Evolutionary conservation across 2,888 invertebrate genomes (phyloP), one percentile per base, ranked within the genome.

Genomic region (Lomographa bimaculata): DNA sequence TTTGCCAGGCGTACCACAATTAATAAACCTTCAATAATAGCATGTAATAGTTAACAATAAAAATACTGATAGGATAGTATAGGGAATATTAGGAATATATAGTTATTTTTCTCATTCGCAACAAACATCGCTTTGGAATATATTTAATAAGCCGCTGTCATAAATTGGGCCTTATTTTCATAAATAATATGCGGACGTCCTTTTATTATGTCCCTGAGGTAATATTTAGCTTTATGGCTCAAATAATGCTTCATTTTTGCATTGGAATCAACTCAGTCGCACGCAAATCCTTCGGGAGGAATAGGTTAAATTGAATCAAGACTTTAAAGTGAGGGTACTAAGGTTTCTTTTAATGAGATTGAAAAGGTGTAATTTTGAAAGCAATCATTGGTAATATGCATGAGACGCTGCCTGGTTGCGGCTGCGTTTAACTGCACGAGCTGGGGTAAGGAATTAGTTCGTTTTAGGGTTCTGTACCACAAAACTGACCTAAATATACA

Each of bases 371-470:
- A 75, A 78, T 79, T 81, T 79, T 57, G 69, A 69, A 64, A 68
- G 71, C 70, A 74, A 78, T 80, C 74, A 74, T 64, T 59, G 65
- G 68, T 75, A 72, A 79, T 76, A 70, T n/a, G n/a, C 64, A 66
- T 68, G 69, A 50, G 60, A 59, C 37, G 45, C 36, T 44, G 71
- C 73, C 74, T 67, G 71, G 73, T 74, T 73, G 65, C 59, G 56
- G 56, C 66, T 48, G 64, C 63, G 66, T 77, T 81, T 83, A 79
- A 72, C 74, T 72, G 78, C 81, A 83, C 81, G 83, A 75, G 73
- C 54, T 43, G 48, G 33, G 33, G 7, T 24, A 11, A 10, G 11
- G 14, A 7, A 7, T 12, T 12, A 6, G 12, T 7, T 2, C n/a
- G 25, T 2, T 25, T 25, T 25, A 2, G 14, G 7, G n/a, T n/a